These are phyloP conservation scores for Anolis sagrei DNA, from an alignment of 2,113 vertebrate genomes.

Conservation along the genomic window DNA sequence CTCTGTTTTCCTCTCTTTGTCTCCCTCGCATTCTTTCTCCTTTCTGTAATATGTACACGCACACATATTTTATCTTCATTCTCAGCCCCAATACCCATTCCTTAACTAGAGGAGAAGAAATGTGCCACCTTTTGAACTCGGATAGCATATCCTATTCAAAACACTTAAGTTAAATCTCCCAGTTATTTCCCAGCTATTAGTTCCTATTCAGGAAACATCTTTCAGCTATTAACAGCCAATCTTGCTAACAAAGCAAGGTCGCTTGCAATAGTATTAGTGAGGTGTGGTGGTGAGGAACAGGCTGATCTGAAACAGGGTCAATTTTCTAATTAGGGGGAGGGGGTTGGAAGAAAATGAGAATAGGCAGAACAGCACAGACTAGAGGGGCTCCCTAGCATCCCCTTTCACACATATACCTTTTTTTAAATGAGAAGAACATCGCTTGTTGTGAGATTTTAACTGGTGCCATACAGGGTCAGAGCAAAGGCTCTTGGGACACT, in stretches of 20 bases:
- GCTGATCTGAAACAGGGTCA: not conserved
- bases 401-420: too few species aligned
- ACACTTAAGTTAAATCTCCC: not conserved
- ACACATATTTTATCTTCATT: not conserved
- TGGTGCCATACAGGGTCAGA: too few species aligned
- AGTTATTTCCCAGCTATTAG: not conserved
- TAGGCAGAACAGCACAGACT: too few species aligned
- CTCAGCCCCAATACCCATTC: not conserved
- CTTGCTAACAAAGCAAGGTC: not conserved
- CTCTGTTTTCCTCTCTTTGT: not conserved
- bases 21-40: not conserved
- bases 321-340: not conserved
- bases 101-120: not conserved
- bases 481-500: too few species aligned
- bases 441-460: too few species aligned
- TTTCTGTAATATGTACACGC: not conserved
- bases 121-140: not conserved
- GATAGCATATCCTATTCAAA: not conserved
- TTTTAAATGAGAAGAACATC: too few species aligned
- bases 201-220: not conserved
- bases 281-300: not conserved
- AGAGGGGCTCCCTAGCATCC: too few species aligned
- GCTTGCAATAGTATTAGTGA: not conserved
- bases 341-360: not conserved
- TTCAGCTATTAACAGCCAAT: not conserved